These are phyloP conservation scores for Elegia similella DNA, from an alignment of 2,888 invertebrate species.

Conservation along the genomic window DNA sequence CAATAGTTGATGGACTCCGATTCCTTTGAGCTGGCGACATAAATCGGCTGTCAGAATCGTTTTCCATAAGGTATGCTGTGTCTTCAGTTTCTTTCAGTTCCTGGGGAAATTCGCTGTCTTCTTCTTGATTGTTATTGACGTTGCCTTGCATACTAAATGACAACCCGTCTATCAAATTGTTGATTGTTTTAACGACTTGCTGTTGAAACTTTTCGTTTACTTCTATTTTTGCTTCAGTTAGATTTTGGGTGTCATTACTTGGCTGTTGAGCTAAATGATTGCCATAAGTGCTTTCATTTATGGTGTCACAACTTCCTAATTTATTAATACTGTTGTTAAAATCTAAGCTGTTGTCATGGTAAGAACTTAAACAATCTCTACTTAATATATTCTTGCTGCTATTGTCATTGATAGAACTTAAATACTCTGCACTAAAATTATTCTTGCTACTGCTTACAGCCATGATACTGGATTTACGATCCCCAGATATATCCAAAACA, in stretches of 20 bases:
- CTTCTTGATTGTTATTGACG: background rate
- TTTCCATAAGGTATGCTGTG: background rate
- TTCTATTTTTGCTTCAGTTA: background rate
- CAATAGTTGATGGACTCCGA: background rate
- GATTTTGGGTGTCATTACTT: background rate
- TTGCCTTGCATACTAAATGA: constrained; percentile 20
- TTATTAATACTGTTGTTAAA: background rate
- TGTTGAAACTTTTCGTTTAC: constrained; percentile 22
- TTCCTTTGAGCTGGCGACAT: constrained; percentile 14
- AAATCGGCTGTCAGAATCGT: constrained; percentile 17
- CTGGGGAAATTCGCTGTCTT: background rate
- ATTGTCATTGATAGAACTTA: constrained; percentile 1
- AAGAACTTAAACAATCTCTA: constrained; percentile 2
- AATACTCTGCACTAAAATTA: constrained; percentile 8
- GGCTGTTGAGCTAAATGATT: background rate
- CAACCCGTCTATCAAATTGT: constrained; percentile 26
- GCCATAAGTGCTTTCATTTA: background rate
- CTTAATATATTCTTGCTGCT: no score
- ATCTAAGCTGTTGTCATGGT: background rate
- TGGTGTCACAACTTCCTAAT: background rate
- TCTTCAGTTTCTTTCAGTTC: background rate
- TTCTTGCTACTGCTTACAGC: background rate
- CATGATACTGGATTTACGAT: constrained; percentile 23
- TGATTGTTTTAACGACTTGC: constrained; percentile 26
- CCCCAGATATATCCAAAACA: constrained; percentile 28